These are phyloP conservation scores for Anguilla obscura DNA, from an alignment of 2,797 vertebrate species.

Conservation along the genomic window DNA sequence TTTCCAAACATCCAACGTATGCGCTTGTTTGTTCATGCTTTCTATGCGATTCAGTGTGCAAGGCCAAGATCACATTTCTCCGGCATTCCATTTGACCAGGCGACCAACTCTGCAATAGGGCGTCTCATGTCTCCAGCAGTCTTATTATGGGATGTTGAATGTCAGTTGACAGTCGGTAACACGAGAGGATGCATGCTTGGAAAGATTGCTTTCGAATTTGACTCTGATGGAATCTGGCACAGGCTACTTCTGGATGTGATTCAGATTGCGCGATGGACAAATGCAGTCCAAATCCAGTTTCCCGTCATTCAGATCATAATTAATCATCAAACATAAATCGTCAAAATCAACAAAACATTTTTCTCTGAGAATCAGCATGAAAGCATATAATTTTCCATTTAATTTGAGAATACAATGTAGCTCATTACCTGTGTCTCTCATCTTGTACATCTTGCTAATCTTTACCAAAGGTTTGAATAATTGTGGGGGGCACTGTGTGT, in stretches of 20 bases:
- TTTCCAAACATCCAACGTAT: not conserved
- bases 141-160: not conserved
- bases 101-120: not conserved
- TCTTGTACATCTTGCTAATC: too few relatives aligned
- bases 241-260: not conserved
- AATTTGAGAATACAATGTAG: too few relatives aligned
- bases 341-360: too few relatives aligned
- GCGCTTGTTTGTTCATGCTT: not conserved
- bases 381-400: too few relatives aligned
- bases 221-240: not conserved
- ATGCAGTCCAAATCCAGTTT: too few relatives aligned
- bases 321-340: too few relatives aligned
- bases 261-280: too few relatives aligned
- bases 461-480: not conserved
- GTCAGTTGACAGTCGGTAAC: not conserved
- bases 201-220: not conserved
- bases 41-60: not conserved
- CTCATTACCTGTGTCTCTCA: too few relatives aligned
- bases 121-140: not conserved
- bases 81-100: not conserved
- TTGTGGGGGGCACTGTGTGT: not conserved
- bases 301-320: too few relatives aligned
- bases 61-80: not conserved
- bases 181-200: not conserved
- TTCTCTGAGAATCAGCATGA: too few relatives aligned